Base-by-base conservation (phyloP, 92 coral and sea anemone genomes). In the Desmophyllum pertusum region DNA sequence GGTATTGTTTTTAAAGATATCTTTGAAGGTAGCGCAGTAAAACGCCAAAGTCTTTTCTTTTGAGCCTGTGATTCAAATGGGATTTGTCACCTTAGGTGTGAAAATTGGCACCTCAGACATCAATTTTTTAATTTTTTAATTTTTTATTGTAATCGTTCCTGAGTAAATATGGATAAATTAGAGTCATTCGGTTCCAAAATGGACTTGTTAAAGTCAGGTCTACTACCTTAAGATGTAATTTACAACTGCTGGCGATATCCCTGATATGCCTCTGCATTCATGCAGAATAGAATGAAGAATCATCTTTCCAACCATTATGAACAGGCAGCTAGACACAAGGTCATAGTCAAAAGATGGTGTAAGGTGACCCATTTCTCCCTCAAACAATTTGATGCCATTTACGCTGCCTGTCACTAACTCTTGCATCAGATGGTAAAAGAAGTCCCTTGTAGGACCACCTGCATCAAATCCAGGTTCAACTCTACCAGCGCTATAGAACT, bases 341-440 rank as follows among this genome's bases (percentile, higher is more conserved):
- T 88, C 84, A 73, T 82, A 88, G 46, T 82, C 84, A 57, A 27
- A 64, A 23, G 72, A 52, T 42, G 91, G 91, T 29, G 69, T 59
- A 35, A 88, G 73, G 77, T 83, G 88, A 17, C 88, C 91, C n/a
- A 75, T 63, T 69, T 76, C 52, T 55, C 88, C 91, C 83, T 83
- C 73, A 82, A 83, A 83, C 75, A 88, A 75, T 45, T 88, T 83
- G 31, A 88, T 66, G 42, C 91, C 84, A 83, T 41, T 72, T 36
- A 52, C 73, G n/a, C 65, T 61, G 10, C 83, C 79, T 50, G 73
- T 70, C 50, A 83, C 17, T 77, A 77, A 64, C 42, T 74, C 81
- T 43, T 82, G 45, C 88, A 82, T 81, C 51, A 88, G 76, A 59
- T 74, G 31, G 48, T 42, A 65, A 80, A 88, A 88, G 77, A 33